Percentiles rank a stretch among this genome's conserved stretches.
Evolutionary conservation across 1,140 invertebrate species (phyloP).

Genomic region (Caenorhabditis inopinata): DNA sequence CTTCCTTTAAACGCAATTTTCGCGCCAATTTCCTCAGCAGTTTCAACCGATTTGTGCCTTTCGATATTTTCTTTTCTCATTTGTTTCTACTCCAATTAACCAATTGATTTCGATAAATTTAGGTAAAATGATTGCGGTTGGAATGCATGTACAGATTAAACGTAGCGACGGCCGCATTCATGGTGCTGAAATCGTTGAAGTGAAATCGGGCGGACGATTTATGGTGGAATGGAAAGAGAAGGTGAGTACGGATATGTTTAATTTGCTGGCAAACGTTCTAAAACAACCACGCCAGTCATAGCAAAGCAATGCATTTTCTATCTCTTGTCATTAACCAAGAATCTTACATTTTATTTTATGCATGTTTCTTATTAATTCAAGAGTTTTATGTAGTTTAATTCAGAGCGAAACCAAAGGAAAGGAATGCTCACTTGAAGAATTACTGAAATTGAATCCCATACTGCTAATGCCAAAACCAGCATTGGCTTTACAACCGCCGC

Average conservation of each 20-base stretch:
- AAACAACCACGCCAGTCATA: not conserved
- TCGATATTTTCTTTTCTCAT: not conserved
- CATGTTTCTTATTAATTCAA: not conserved
- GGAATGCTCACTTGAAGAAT: constrained; percentile 74
- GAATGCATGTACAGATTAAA: constrained; percentile 51
- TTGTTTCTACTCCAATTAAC: too few species aligned
- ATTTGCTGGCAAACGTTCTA: constrained; percentile 75
- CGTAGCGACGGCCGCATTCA: constrained; percentile 78
- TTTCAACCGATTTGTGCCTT: not conserved
- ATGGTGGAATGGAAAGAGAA: constrained; percentile 97
- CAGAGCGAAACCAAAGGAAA: constrained; percentile 96
- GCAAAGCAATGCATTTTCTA: constrained; percentile 1
- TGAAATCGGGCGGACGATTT: constrained; percentile 83
- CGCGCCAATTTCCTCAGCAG: constrained; percentile 5
- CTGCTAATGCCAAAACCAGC: constrained; percentile 34
- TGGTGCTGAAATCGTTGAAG: constrained; percentile 86
- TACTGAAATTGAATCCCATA: constrained; percentile 54
- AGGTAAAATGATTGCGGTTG: constrained; percentile 35
- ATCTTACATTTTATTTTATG: constrained; percentile 8
- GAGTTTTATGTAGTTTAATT: constrained; percentile 17
- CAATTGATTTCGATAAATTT: not conserved
- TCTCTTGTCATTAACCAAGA: constrained; percentile 66
- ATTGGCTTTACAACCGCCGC: not conserved
- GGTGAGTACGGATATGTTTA: constrained; percentile 78
- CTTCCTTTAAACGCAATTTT: constrained; percentile 13